Percentiles rank a stretch among this genome's conserved stretches.
Evolutionary conservation across 2,113 vertebrate genomes (phyloP).

Genomic region (Desmodus rotundus): DNA sequence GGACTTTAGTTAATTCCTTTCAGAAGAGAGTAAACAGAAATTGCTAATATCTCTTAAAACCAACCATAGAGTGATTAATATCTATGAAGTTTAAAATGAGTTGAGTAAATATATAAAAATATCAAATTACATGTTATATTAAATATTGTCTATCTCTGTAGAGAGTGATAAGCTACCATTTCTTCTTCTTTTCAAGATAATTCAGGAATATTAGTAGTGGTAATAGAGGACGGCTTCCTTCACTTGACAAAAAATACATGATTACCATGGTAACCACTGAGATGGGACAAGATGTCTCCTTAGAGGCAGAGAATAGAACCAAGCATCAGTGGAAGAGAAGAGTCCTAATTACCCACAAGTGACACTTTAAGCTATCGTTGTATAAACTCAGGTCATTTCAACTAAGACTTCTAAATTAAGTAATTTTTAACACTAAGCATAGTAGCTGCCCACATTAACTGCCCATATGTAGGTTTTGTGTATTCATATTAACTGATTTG

Average conservation of each 20-base stretch:
- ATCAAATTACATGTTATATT: slow-evolving; percentile 38
- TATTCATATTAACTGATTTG: background rate
- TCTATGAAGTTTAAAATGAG: background rate
- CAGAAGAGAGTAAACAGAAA: background rate
- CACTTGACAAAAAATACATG: slow-evolving; percentile 63
- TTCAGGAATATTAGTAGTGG: slow-evolving; percentile 75
- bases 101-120: slow-evolving; percentile 26
- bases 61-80: background rate
- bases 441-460: background rate
- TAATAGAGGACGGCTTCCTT: slow-evolving; percentile 48
- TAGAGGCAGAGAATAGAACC: slow-evolving; percentile 53
- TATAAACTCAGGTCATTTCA: slow-evolving; percentile 25
- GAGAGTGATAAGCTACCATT: background rate
- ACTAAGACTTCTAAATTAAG: slow-evolving; percentile 15
- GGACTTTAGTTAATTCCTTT: background rate
- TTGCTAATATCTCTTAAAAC: background rate
- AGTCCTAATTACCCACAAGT: slow-evolving; percentile 17
- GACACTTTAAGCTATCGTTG: slow-evolving; percentile 5
- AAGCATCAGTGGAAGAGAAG: background rate
- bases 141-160: background rate
- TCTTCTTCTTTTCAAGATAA: slow-evolving; percentile 50
- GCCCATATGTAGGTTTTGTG: background rate
- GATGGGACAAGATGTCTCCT: slow-evolving; percentile 54
- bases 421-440: slow-evolving; percentile 17
- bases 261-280: slow-evolving; percentile 75